phyloP scores from a whole-genome alignment of 2,888 invertebrate genomes.

The Agrochola lota region DNA sequence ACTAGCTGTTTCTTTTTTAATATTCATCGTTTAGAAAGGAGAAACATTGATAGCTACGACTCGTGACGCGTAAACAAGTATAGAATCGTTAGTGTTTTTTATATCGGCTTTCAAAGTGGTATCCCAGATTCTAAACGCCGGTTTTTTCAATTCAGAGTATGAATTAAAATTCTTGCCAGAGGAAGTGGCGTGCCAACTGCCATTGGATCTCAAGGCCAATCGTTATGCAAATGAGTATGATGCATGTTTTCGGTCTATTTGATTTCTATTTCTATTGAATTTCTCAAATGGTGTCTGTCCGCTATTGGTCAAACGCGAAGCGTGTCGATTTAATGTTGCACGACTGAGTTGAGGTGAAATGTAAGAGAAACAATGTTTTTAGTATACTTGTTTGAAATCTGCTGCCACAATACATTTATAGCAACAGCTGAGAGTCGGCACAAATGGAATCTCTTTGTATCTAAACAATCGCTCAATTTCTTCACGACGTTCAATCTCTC shows the following conservation, averaged over 20 bases:
- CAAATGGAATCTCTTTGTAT: constrained; percentile 51
- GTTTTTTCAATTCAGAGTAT: constrained; percentile 30
- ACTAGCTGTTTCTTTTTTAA: constrained; percentile 43
- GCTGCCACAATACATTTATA: constrained; percentile 45
- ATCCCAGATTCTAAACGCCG: constrained; percentile 10
- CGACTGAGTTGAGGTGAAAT: constrained; percentile 40
- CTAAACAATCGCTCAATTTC: constrained; percentile 52
- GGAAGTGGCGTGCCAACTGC: constrained; percentile 50
- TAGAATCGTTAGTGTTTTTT: constrained; percentile 26
- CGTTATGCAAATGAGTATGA: constrained; percentile 74
- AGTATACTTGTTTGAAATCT: constrained; percentile 30
- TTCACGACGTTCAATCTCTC: constrained; percentile 36
- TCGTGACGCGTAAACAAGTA: constrained; percentile 27
- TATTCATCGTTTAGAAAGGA: constrained; percentile 61
- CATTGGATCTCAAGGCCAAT: constrained; percentile 69
- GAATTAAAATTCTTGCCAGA: constrained; percentile 21
- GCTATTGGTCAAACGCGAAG: constrained; percentile 66
- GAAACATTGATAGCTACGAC: constrained; percentile 23
- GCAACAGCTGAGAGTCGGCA: constrained; percentile 31
- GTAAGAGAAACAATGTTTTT: constrained; percentile 45
- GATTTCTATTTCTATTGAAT: constrained; percentile 73
- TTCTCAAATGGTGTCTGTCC: constrained; percentile 69
- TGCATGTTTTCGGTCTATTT: constrained; percentile 83
- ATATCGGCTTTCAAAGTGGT: constrained; percentile 12
- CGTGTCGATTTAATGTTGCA: constrained; percentile 49